A percentile compares a stretch with the other conserved stretches of the same genome.
These are phyloP conservation scores for Sarcophaga carnaria DNA, from an alignment of 2,888 invertebrate species.

Conservation along the genomic window DNA sequence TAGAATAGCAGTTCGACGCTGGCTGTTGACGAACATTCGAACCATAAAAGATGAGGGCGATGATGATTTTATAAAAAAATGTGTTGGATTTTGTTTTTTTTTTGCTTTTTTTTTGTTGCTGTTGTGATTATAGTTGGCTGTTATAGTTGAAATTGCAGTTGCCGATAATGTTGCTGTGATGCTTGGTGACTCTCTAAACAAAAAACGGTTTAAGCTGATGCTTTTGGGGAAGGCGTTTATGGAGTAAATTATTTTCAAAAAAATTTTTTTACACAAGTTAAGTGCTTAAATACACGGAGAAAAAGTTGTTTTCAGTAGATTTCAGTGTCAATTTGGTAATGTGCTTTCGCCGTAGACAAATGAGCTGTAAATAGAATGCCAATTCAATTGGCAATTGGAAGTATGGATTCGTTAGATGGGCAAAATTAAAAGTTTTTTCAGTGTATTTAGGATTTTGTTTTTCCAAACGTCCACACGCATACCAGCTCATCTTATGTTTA, in stretches of 20 bases:
- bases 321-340: not conserved
- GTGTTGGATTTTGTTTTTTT: conserved; percentile 37
- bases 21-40: conserved; percentile 48
- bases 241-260: conserved; percentile 26
- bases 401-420: too few species aligned
- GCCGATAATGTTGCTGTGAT: not conserved
- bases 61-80: conserved; percentile 50
- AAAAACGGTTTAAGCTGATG: conserved; percentile 36
- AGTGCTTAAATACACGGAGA: conserved; percentile 37
- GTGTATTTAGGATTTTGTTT: conserved; percentile 6
- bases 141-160: conserved; percentile 7
- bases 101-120: conserved; percentile 37
- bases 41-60: conserved; percentile 58
- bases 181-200: conserved; percentile 56
- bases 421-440: conserved; percentile 2
- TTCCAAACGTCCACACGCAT: not conserved
- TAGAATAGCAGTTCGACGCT: conserved; percentile 20
- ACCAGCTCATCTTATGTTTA: conserved; percentile 16
- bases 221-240: conserved; percentile 50
- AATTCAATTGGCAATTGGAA: too few species aligned
- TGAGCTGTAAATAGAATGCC: too few species aligned
- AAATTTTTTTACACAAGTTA: conserved; percentile 27
- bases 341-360: not conserved
- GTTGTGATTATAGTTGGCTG: conserved; percentile 4
- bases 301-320: not conserved